These are phyloP conservation scores for Nesogale talazaci DNA, from an alignment of 2,113 vertebrate species.

Conservation along the genomic window DNA sequence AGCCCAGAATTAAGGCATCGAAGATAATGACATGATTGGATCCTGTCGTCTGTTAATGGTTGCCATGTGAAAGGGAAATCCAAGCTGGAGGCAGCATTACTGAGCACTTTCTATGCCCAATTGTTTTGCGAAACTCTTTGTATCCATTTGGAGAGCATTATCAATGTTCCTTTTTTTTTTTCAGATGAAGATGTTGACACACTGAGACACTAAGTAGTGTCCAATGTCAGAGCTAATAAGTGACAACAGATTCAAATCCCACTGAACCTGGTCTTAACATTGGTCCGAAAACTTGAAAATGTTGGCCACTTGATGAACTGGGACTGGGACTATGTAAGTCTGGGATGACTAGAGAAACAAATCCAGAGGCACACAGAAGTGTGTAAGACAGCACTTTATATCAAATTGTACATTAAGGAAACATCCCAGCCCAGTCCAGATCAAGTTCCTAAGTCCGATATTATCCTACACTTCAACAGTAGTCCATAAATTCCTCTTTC, in stretches of 20 bases:
- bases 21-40: accelerated
- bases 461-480: too few species aligned
- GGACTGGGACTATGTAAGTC: too few species aligned
- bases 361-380: too few species aligned
- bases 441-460: too few species aligned
- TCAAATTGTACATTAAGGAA: too few species aligned
- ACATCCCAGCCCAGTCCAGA: too few species aligned
- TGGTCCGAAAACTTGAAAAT: not conserved
- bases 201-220: too few species aligned
- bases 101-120: not conserved
- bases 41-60: not conserved
- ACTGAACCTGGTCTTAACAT: not conserved
- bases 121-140: not conserved
- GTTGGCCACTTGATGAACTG: not conserved
- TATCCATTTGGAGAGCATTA: not conserved
- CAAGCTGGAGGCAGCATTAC: not conserved
- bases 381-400: too few species aligned
- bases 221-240: not conserved
- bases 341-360: too few species aligned
- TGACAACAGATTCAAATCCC: not conserved
- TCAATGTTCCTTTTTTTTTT: not conserved
- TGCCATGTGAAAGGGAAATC: not conserved
- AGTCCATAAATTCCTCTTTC: too few species aligned
- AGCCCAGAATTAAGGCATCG: not conserved
- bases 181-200: not conserved